Evolutionary conservation across 2,113 vertebrate species (phyloP), one percentile per base, ranked within the genome.

Genomic region (Calyptomena viridis): DNA sequence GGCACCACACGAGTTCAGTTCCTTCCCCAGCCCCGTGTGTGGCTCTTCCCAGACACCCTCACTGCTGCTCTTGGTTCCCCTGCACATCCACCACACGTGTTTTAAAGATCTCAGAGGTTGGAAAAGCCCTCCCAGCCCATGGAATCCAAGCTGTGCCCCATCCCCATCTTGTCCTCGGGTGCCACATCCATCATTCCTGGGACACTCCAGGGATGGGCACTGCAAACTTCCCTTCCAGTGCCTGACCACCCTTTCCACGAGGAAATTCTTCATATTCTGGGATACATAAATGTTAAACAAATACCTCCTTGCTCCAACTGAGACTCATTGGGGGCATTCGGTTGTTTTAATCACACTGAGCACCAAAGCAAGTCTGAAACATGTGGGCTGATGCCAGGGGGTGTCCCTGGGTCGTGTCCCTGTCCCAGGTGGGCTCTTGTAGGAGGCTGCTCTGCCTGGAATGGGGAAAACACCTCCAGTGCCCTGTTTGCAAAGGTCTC

Each of bases 361-460:
- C 40, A 28, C 19, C 31, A 12, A 14, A 8, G 25, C 0, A 4
- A 58, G 35, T 9, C 42, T 1, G 3, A 63, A 55, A 64, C 0
- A 0, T 22, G 46, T 14, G 33, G n/a, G 68, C 21, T 59, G 42
- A 17, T 30, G 33, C 58, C 24, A 37, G 23, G 72, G 40, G 37
- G 53, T 39, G 16, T 3, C 62, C 62, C 62, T 42, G 28, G 39
- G 12, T 42, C 11, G 0, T 9, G 47, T 42, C 20, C 52, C n/a
- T 39, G 31, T 39, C n/a, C 31, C 52, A 44, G 44, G 31, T 1
- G 0, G 30, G 50, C n/a, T 85, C 62, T 25, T 62, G 25, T 17
- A 19, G 18, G 23, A 17, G 58, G 37, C 39, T 39, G 37, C 37
- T 62, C 60, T 62, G 37, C 37, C 37, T 62, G 60, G 60, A 62